A percentile compares a stretch with the other conserved stretches of the same genome.
Conservation (phyloP, 2,113 vertebrate genomes). For the Tonatia bakeri region DNA sequence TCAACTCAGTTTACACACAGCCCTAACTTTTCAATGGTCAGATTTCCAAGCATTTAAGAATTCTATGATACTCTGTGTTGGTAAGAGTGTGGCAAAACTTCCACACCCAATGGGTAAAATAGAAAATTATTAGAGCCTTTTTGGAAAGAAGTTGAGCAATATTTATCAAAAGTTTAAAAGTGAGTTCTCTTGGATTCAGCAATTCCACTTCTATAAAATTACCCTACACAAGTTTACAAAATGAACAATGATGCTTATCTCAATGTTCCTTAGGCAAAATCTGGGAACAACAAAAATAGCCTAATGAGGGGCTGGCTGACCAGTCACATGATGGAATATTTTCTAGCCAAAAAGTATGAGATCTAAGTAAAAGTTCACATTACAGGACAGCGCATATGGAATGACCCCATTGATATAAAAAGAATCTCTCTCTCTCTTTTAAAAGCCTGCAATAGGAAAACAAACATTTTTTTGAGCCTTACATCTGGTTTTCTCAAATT, state of each 20-base stretch:
- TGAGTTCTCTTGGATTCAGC: neutral
- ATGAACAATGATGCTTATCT: neutral
- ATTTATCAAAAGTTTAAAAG: neutral
- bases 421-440: neutral
- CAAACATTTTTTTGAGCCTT: neutral
- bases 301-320: neutral
- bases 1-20: neutral
- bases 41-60: constrained; percentile 7
- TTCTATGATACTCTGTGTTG: neutral
- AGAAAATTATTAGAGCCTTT: neutral
- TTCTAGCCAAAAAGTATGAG: neutral
- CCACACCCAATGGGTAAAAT: no score
- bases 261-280: neutral
- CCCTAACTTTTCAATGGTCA: neutral
- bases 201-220: neutral
- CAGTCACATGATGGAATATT: neutral
- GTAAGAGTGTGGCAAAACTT: neutral
- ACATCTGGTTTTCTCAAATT: neutral
- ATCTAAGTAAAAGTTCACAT: neutral
- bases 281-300: neutral
- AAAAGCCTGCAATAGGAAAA: neutral
- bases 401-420: neutral
- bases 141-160: neutral
- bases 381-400: neutral
- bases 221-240: neutral